Evolutionary conservation across 2,797 vertebrate genomes (phyloP), one percentile per base, ranked within the genome.

Genomic region (Lycodopsis pacificus): DNA sequence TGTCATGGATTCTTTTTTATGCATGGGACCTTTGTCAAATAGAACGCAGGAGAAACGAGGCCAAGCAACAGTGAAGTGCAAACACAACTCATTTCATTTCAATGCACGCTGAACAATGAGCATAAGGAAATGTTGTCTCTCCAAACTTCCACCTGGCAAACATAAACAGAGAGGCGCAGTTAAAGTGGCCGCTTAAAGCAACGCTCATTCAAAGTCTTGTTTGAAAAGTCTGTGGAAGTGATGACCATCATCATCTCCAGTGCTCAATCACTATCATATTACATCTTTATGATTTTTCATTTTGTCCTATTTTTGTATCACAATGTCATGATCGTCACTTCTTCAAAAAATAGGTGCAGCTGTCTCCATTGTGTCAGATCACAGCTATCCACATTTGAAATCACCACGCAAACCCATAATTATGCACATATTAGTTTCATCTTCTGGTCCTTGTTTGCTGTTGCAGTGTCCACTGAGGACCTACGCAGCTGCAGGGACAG

Each of bases 91-190:
- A 34, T 2, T 73, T 42, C 53, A 9, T 69, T 76, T 82, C 54
- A 80, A 82, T 36, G 75, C 25, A 5, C 2, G 51, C 25, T 22
- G 44, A 74, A 88, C 83, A 89, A 86, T 85, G 69, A 64, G 73
- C 19, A 63, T 27, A 75, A 69, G 79, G 80, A 89, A 89, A 84
- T 22, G 42, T 64, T 62, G 64, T 49, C 75, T 61, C 40, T 86
- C 48, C 62, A 87, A 85, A 87, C 86, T 48, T 89, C 81, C 81
- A 88, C 82, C 68, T 34, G 44, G 79, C 69, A 79, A 88, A 87
- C 57, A 72, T 19, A 62, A 73, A 82, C 51, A 53, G 8, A 51
- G 59, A 81, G 58, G 51, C 68, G 38, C 22, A 25, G 79, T 32
- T 44, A 61, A 71, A 59, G 54, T 25, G 25, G 4, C 5, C 3